Evolutionary conservation across 1,140 invertebrate genomes (phyloP).

Genomic region (Drosophila insularis): DNA sequence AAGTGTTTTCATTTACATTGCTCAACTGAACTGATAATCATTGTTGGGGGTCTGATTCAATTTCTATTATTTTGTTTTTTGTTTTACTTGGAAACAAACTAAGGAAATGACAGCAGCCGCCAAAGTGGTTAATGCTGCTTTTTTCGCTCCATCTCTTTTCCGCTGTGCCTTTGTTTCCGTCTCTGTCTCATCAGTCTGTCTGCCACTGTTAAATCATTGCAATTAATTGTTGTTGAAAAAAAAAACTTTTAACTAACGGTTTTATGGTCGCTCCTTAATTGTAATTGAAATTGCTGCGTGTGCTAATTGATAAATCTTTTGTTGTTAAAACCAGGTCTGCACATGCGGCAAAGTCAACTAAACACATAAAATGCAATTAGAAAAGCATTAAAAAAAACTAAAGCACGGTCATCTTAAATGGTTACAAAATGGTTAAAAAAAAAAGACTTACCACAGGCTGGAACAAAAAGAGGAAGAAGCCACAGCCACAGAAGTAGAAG

Average conservation of each 20-base stretch:
- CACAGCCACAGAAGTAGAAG: not conserved
- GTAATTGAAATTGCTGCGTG: conserved; percentile 70
- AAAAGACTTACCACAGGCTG: conserved; percentile 57
- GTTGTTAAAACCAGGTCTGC: conserved; percentile 12
- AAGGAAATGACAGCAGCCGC: conserved; percentile 47
- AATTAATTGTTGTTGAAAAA: conserved; percentile 72
- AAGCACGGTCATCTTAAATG: conserved; percentile 39
- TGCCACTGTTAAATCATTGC: conserved; percentile 55
- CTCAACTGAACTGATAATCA: conserved; percentile 79
- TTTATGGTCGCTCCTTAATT: conserved; percentile 72
- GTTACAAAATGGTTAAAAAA: conserved; percentile 28
- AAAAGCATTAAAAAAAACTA: conserved; percentile 54
- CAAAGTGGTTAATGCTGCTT: conserved; percentile 24
- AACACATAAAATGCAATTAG: conserved; percentile 76
- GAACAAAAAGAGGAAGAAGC: conserved; percentile 7
- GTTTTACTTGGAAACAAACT: conserved; percentile 38
- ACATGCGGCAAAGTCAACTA: conserved; percentile 21
- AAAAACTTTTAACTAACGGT: conserved; percentile 74
- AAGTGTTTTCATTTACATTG: conserved; percentile 79
- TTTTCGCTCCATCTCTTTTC: conserved; percentile 21
- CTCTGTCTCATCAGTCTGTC: conserved; percentile 20
- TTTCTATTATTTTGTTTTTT: conserved; percentile 28
- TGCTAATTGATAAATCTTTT: conserved; percentile 73
- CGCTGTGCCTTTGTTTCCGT: conserved; percentile 27
- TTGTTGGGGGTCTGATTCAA: conserved; percentile 31